phyloP scores from a whole-genome alignment of 2,888 invertebrate genomes.

The Sesia bembeciformis region DNA sequence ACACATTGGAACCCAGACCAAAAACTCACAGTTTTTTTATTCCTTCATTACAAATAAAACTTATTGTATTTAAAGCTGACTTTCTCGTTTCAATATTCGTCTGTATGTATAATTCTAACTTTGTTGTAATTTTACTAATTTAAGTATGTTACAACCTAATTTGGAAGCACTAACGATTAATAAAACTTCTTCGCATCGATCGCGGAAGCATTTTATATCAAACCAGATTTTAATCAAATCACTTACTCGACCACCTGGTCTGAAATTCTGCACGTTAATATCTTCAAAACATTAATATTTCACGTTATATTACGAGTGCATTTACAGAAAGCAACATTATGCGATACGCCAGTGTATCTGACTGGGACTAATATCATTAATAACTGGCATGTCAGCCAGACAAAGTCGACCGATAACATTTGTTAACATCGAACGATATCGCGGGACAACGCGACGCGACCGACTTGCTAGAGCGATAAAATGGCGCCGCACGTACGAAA shows the following conservation, averaged over 20 bases:
- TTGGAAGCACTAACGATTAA: neutral
- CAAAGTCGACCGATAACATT: conserved; percentile 35
- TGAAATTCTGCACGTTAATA: neutral
- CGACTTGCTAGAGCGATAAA: conserved; percentile 15
- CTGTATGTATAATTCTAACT: too few species aligned
- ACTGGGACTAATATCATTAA: conserved; percentile 31
- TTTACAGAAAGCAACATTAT: neutral
- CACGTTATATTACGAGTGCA: neutral
- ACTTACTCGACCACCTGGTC: neutral
- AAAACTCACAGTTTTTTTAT: too few species aligned
- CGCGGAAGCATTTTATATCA: neutral
- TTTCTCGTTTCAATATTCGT: too few species aligned
- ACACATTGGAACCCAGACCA: too few species aligned
- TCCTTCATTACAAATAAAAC: too few species aligned
- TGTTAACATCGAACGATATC: conserved; percentile 35
- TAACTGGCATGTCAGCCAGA: conserved; percentile 33
- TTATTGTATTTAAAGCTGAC: too few species aligned
- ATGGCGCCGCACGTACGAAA: conserved; percentile 8
- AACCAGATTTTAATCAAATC: neutral
- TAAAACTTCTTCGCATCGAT: neutral
- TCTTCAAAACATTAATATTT: neutral
- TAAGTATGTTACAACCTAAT: too few species aligned
- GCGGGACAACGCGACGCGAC: conserved; percentile 20
- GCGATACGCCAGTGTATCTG: neutral
- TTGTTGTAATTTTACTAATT: too few species aligned